These are phyloP conservation scores for Vultur gryphus DNA, from an alignment of 2,797 vertebrate species.

Conservation along the genomic window DNA sequence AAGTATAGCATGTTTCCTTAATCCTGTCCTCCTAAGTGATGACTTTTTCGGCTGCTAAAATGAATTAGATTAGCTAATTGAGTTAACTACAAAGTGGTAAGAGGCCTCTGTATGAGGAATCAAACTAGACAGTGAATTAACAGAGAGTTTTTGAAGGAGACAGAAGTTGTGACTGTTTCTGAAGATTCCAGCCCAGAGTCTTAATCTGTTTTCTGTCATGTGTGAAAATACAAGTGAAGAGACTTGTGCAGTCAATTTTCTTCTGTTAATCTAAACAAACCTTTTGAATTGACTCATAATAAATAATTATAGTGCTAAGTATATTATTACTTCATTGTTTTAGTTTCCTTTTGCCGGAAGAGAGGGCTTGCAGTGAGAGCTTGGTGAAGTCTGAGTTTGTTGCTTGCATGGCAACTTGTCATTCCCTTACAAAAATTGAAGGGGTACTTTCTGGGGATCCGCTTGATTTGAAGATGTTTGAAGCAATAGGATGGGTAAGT, in stretches of 20 bases:
- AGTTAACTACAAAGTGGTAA: background rate
- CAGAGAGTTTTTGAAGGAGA: background rate
- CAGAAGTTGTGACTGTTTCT: background rate
- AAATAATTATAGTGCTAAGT: conserved; percentile 47
- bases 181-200: background rate
- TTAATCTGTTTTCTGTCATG: background rate
- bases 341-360: conserved; percentile 90
- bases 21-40: background rate
- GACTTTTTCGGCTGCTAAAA: background rate
- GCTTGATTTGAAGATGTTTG: conserved; percentile 98
- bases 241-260: conserved; percentile 33
- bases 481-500: conserved; percentile 97
- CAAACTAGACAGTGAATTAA: background rate
- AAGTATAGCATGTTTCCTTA: background rate
- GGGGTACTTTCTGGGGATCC: conserved; percentile 95
- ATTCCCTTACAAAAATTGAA: conserved; percentile 97
- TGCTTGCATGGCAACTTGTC: conserved; percentile 97
- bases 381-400: conserved; percentile 93
- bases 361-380: conserved; percentile 84
- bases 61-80: background rate
- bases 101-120: background rate
- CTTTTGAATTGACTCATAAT: conserved; percentile 55
- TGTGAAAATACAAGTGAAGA: conserved; percentile 4
- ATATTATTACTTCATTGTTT: conserved; percentile 50
- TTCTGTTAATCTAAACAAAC: conserved; percentile 54